phyloP scores from a whole-genome alignment of 1,140 invertebrate species.

The Halyomorpha halys region DNA sequence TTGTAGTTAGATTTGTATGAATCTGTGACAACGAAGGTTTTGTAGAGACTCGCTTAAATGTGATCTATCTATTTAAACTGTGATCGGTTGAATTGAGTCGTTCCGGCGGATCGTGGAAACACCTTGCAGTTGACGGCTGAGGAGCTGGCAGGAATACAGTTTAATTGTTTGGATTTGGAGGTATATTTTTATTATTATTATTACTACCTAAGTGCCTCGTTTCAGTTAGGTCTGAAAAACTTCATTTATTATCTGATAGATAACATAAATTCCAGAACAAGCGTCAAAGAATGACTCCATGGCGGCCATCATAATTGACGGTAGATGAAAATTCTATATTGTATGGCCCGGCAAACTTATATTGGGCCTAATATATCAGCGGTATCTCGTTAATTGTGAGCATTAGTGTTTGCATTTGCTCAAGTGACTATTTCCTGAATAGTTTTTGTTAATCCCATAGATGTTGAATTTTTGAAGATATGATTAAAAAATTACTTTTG shows the following conservation, averaged over 20 bases:
- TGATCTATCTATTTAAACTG: constrained; percentile 20
- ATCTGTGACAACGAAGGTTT: constrained; percentile 26
- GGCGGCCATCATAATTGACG: constrained; percentile 15
- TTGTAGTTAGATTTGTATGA: constrained; percentile 29
- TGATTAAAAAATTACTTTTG: no score
- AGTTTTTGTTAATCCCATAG: no score
- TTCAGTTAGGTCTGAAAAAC: no score
- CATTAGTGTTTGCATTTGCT: no score
- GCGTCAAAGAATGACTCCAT: neutral
- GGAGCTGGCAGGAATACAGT: constrained; percentile 29
- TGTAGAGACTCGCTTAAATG: constrained; percentile 28
- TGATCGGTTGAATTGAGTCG: constrained; percentile 19
- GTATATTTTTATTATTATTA: neutral
- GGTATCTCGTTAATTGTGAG: no score
- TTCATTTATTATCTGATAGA: no score
- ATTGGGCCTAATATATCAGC: no score
- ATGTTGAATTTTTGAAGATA: no score
- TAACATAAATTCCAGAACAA: no score
- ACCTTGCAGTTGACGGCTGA: constrained; percentile 26
- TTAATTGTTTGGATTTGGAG: constrained; percentile 13
- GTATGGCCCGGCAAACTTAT: no score
- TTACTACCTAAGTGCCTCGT: no score
- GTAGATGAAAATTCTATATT: neutral
- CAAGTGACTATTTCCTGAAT: no score
- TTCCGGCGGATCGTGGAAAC: constrained; percentile 24